Percentiles rank a stretch among this genome's conserved stretches.
phyloP scores from a whole-genome alignment of 2,797 vertebrate species.

The Etheostoma perlongum region DNA sequence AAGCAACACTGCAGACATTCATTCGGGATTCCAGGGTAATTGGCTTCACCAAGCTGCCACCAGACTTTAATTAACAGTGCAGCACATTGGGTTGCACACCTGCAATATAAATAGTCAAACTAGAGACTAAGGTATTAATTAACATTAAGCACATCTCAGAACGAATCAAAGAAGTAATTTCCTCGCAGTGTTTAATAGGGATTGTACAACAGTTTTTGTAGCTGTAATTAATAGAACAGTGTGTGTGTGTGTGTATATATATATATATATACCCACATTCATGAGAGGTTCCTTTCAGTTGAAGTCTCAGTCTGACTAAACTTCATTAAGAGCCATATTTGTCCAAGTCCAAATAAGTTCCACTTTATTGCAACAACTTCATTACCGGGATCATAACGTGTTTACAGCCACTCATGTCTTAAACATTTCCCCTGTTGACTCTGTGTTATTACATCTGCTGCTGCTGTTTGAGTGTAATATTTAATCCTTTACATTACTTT shows the following conservation, averaged over 20 bases:
- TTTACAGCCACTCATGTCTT: slow-evolving; percentile 46
- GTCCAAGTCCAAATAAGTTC: slow-evolving; percentile 21
- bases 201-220: slow-evolving; percentile 35
- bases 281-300: not conserved
- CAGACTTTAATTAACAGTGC: slow-evolving; percentile 79
- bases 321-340: slow-evolving; percentile 38
- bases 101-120: slow-evolving; percentile 59
- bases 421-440: slow-evolving; percentile 33
- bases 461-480: slow-evolving; percentile 1
- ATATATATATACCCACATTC: not conserved
- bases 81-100: slow-evolving; percentile 56
- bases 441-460: slow-evolving; percentile 23
- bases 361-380: slow-evolving; percentile 33
- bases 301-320: slow-evolving; percentile 26
- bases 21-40: slow-evolving; percentile 71
- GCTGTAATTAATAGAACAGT: slow-evolving; percentile 66
- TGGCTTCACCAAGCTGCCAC: slow-evolving; percentile 69
- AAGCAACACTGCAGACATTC: slow-evolving; percentile 46
- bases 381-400: slow-evolving; percentile 44
- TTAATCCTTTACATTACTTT: slow-evolving; percentile 20
- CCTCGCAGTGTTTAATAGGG: slow-evolving; percentile 39
- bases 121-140: slow-evolving; percentile 77
- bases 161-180: slow-evolving; percentile 70
- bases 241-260: not conserved
- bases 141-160: slow-evolving; percentile 71